Evolutionary conservation across 2,797 vertebrate genomes (phyloP).

Genomic region (Brotula barbata): DNA sequence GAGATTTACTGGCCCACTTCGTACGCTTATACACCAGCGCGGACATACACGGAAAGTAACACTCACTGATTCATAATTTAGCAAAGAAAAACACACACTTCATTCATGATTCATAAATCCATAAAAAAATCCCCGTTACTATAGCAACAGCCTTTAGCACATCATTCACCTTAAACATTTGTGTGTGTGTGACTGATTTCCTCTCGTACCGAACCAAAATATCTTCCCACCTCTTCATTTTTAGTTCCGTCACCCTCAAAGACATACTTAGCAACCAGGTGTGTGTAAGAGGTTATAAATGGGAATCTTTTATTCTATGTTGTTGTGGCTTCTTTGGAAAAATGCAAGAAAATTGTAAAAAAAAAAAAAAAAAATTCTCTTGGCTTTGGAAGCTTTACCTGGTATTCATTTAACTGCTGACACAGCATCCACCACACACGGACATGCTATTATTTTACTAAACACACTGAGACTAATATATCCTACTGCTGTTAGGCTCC

Average conservation of each 20-base stretch:
- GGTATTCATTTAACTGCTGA: constrained; percentile 37
- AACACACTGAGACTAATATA: constrained; percentile 1
- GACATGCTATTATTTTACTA: constrained; percentile 14
- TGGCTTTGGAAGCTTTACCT: constrained; percentile 29
- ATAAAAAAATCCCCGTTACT: constrained; percentile 48
- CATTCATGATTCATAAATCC: constrained; percentile 53
- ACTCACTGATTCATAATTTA: constrained; percentile 52
- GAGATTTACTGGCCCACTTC: constrained; percentile 31
- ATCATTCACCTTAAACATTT: constrained; percentile 38
- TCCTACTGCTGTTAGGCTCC: not conserved
- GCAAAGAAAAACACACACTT: constrained; percentile 37
- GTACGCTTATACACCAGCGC: constrained; percentile 12
- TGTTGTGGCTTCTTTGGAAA: no score
- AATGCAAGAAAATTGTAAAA: no score
- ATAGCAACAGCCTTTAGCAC: constrained; percentile 54
- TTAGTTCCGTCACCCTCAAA: no score
- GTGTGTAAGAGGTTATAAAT: no score
- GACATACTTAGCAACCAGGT: no score
- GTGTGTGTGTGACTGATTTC: constrained; percentile 21
- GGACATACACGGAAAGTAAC: constrained; percentile 15
- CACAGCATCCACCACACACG: constrained; percentile 9
- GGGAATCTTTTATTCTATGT: no score
- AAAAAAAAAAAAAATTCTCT: not conserved
- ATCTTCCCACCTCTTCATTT: no score
- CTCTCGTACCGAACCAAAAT: constrained; percentile 1